Base-by-base conservation (phyloP, 1,140 invertebrate species). In the Elysia chlorotica region DNA sequence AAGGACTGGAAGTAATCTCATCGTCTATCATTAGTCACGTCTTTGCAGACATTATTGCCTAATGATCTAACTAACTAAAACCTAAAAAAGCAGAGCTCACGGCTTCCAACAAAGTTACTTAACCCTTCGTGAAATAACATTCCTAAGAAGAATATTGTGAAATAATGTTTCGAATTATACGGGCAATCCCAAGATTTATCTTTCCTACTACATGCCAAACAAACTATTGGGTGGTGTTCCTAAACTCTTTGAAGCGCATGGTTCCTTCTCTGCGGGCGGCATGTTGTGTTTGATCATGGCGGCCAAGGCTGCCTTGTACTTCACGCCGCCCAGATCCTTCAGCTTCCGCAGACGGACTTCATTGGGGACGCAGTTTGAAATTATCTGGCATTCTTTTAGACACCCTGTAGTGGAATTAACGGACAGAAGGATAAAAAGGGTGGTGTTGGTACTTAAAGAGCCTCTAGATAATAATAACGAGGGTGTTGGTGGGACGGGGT, bases 241-340 rank as follows among this genome's bases (percentile, higher is more conserved):
- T 57, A 10, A 23, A 57, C 30, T 57, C 30, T 23, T 57, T 6
- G n/a, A 6, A 54, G 14, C 19, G 25, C 21, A 33, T 41, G 41
- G 38, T 3, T 3, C n/a, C 4, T 61, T 33, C 57, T 31, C 57
- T 61, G 23, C 28, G 6, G 10, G 61, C 61, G 36, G 3, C 25
- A n/a, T 28, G 37, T 53, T 66, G 28, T 48, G 25, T 30, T 66
- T 48, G 21, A 66, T n/a, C 65, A 66, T 66, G 38, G 36, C n/a
- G 23, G 65, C 65, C 35, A 66, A 53, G 1, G 65, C 38, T 66
- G 23, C 54, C 38, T 5, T 66, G 65, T 53, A 66, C 33, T 66
- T 66, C 25, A 5, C 48, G 2, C 23, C 54, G 37, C 65, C 65
- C 38, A 66, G 14, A 4, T 66, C 37, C 19, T 53, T 48, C 38